Percentiles rank a stretch among this genome's conserved stretches.
phyloP scores from a whole-genome alignment of 92 coral and sea anemone species.

The Porites evermanni region DNA sequence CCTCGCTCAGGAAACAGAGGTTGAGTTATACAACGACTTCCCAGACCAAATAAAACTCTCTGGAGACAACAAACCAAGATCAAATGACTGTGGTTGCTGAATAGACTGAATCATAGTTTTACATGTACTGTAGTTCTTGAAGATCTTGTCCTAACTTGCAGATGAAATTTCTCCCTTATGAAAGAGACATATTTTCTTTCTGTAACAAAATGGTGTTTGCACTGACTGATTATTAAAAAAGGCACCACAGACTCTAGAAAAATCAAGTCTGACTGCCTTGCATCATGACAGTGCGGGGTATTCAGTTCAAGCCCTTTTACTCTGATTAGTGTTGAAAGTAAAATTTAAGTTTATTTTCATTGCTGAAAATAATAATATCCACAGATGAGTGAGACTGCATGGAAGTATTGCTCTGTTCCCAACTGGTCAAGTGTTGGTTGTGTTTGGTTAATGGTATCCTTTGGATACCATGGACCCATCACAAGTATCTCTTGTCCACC shows the following conservation, averaged over 20 bases:
- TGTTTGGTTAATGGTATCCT: too few relatives aligned
- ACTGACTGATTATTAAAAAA: not conserved
- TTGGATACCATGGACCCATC: too few relatives aligned
- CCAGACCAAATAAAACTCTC: slow-evolving; percentile 98
- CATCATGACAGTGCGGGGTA: not conserved
- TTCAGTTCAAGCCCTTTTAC: not conserved
- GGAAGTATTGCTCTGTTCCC: not conserved
- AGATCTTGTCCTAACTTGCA: slow-evolving; percentile 6
- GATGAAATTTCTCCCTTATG: not conserved
- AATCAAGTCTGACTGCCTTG: not conserved
- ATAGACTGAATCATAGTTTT: slow-evolving; percentile 4
- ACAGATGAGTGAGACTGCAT: not conserved
- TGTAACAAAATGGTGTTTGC: slow-evolving; percentile 9
- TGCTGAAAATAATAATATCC: not conserved
- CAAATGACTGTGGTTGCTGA: slow-evolving; percentile 92
- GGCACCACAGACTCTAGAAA: not conserved
- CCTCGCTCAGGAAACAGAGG: slow-evolving; percentile 98
- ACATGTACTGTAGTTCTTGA: slow-evolving; percentile 14
- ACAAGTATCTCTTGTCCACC: not conserved
- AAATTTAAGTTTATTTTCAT: not conserved
- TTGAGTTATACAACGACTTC: slow-evolving; percentile 97
- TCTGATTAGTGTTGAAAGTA: not conserved
- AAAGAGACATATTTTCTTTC: slow-evolving; percentile 13
- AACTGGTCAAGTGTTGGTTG: too few relatives aligned
- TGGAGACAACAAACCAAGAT: slow-evolving; percentile 85